phyloP scores from a whole-genome alignment of 2,797 vertebrate genomes.

The Sebastes elongatus region DNA sequence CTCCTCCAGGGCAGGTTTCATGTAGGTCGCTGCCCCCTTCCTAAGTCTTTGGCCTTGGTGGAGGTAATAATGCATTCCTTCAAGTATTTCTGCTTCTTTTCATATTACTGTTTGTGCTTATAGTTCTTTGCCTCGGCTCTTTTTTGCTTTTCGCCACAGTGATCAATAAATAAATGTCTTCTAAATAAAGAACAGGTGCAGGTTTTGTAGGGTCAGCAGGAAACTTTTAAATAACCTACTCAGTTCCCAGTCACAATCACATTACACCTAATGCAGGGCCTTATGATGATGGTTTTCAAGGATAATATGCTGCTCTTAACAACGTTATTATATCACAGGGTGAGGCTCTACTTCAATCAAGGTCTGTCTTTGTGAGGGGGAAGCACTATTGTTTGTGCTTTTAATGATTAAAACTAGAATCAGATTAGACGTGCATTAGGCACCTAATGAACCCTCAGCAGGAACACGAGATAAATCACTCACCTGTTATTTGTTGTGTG shows the following conservation, averaged over 20 bases:
- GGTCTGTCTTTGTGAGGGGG: slow-evolving; percentile 32
- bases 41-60: no score
- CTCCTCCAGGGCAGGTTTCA: no score
- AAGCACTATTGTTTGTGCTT: slow-evolving; percentile 53
- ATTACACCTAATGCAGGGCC: slow-evolving; percentile 69
- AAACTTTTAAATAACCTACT: slow-evolving; percentile 66
- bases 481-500: slow-evolving; percentile 39
- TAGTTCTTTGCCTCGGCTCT: background rate
- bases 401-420: slow-evolving; percentile 67
- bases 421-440: slow-evolving; percentile 72
- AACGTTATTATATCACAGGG: slow-evolving; percentile 49
- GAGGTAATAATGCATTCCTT: no score
- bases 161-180: slow-evolving; percentile 15
- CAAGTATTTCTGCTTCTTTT: background rate
- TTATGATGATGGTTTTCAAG: slow-evolving; percentile 43
- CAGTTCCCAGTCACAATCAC: slow-evolving; percentile 47
- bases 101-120: no score
- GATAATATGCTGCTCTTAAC: slow-evolving; percentile 53
- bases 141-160: background rate
- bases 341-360: slow-evolving; percentile 48
- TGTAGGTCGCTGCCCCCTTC: no score
- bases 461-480: slow-evolving; percentile 51
- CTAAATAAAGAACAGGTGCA: slow-evolving; percentile 20
- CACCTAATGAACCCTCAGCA: slow-evolving; percentile 39
- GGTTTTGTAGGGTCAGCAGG: slow-evolving; percentile 66